Evolutionary conservation across 2,113 vertebrate species (phyloP).

Genomic region (Brienomyrus longianalis): DNA sequence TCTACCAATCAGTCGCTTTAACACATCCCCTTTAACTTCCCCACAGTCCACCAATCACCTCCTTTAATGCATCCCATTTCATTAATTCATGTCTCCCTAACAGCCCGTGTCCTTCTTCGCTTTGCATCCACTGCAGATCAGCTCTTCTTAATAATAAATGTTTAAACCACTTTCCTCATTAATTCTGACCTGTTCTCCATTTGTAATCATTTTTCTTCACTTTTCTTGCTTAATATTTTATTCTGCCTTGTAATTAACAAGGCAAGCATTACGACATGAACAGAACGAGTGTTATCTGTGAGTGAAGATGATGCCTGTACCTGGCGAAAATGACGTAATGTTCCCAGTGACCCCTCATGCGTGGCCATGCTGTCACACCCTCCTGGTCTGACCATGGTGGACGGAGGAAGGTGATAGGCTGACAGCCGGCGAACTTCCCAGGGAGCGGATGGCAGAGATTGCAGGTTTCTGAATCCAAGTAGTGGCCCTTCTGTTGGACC

Average conservation of each 20-base stretch:
- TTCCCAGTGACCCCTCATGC: not conserved
- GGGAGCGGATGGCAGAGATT: not conserved
- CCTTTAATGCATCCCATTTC: constrained; percentile 12
- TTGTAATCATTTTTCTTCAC: constrained; percentile 6
- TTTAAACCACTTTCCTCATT: constrained; percentile 3
- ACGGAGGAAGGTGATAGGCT: not conserved
- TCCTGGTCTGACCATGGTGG: not conserved
- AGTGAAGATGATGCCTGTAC: not conserved
- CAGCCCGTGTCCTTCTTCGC: not conserved
- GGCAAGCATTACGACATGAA: not conserved
- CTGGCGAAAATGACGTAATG: not conserved
- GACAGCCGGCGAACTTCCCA: not conserved
- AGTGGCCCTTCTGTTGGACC: not conserved
- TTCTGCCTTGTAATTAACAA: not conserved
- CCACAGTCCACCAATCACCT: not conserved
- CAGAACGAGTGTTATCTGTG: not conserved
- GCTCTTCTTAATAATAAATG: constrained; percentile 12
- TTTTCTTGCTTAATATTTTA: constrained; percentile 4
- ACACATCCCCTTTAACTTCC: constrained; percentile 1
- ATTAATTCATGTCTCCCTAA: not conserved
- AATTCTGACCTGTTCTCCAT: not conserved
- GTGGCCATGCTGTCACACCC: not conserved
- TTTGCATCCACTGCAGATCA: constrained; percentile 1
- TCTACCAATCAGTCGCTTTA: not conserved
- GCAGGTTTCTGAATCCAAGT: not conserved